phyloP scores from a whole-genome alignment of 2,113 vertebrate species.

The Alectura lathami region DNA sequence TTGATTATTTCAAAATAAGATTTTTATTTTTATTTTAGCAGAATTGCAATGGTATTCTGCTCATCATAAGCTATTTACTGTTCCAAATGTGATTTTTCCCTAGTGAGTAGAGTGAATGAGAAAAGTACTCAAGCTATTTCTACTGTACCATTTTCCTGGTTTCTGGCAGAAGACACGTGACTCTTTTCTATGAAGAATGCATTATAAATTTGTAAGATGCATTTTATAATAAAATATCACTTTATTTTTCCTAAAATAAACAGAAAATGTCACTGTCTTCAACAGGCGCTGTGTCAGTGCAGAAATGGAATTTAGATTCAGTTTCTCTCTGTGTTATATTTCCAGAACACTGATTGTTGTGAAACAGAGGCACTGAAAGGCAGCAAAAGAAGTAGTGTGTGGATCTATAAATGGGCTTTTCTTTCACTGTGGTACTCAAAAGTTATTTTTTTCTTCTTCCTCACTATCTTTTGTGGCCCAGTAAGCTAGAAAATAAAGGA shows the following conservation, averaged over 20 bases:
- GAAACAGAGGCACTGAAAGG: not conserved
- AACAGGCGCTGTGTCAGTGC: not conserved
- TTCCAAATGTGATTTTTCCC: not conserved
- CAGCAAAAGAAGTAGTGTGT: constrained; percentile 3
- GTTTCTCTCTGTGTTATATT: not conserved
- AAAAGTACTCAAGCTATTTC: not conserved
- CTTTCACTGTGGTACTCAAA: not conserved
- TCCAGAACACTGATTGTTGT: not conserved
- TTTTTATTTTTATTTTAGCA: not conserved
- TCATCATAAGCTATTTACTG: not conserved
- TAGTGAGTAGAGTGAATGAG: not conserved
- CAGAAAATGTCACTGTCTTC: not conserved
- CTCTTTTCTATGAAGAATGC: not conserved
- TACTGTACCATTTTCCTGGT: not conserved
- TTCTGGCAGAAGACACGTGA: not conserved
- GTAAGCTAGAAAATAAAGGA: not conserved
- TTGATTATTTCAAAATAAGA: constrained; percentile 16
- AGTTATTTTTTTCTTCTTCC: not conserved
- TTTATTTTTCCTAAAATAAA: not conserved
- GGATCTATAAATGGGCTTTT: not conserved
- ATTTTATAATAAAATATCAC: not conserved
- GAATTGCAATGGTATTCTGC: not conserved
- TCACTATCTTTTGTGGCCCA: not conserved
- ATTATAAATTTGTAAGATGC: not conserved
- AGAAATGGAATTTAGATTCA: constrained; percentile 1